These are phyloP conservation scores for Genyomyrus donnyi DNA, from an alignment of 2,113 vertebrate species.

Conservation along the genomic window DNA sequence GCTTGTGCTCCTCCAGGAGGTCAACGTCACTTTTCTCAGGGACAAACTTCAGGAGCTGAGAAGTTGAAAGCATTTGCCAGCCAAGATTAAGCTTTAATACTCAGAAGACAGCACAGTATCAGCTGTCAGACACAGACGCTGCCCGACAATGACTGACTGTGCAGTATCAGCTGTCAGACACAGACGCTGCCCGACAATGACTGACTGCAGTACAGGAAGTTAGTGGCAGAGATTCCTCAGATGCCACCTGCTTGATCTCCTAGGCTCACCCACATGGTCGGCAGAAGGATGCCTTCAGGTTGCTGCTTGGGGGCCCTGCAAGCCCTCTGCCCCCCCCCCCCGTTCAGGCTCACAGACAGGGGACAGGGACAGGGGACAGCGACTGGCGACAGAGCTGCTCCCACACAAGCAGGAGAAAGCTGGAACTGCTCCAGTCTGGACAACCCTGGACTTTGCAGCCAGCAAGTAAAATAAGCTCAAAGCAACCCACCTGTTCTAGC, in stretches of 20 bases:
- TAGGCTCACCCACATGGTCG: background rate
- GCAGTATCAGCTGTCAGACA: background rate
- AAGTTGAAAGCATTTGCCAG: background rate
- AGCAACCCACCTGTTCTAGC: slow-evolving; percentile 84
- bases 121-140: background rate
- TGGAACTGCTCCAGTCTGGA: background rate
- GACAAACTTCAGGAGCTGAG: slow-evolving; percentile 90
- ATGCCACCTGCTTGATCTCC: background rate
- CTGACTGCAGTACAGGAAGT: background rate
- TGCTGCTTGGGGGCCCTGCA: background rate
- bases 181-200: background rate
- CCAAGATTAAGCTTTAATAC: background rate
- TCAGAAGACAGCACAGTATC: background rate
- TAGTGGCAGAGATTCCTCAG: background rate
- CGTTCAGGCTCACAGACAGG: background rate
- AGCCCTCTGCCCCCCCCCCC: background rate
- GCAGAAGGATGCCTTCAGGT: background rate
- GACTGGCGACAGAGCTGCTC: background rate
- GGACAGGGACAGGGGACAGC: background rate
- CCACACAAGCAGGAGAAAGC: background rate
- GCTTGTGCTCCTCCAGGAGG: slow-evolving; percentile 91
- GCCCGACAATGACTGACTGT: background rate
- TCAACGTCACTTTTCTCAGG: slow-evolving; percentile 94
- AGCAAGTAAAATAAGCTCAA: too few species aligned
- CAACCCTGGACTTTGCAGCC: background rate